Evolutionary conservation across 2,888 invertebrate species (phyloP), one percentile per base, ranked within the genome.

Genomic region (Cecidostiba fungosa): DNA sequence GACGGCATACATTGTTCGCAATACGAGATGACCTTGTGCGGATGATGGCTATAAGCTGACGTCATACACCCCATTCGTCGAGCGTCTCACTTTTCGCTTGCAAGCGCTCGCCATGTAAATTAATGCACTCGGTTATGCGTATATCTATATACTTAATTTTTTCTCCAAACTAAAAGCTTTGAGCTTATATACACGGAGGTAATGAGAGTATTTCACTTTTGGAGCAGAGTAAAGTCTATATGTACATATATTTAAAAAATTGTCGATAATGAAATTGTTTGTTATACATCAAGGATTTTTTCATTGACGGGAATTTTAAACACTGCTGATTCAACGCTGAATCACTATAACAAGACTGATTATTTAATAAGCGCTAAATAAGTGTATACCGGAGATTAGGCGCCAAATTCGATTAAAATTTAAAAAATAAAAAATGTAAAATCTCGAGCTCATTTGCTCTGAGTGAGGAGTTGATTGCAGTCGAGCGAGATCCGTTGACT

Each of bases 61-160:
- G 77, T 77, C 77, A 77, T 77, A 19, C 77, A 77, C 77, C 77
- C 59, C 32, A 59, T 74, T 62, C 26, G 62, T 26, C 26, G 26
- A 26, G 62, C 62, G 23, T 54, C 54, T 54, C 54, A 54, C 54
- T 54, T 62, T 62, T 62, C 62, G 62, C 54, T 54, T 5, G 54
- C 54, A 54, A n/a, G 54, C n/a, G 54, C 19, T 54, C 19, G 16
- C 54, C 54, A n/a, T 54, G n/a, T 3, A 62, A 23, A 62, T 62
- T 62, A 5, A n/a, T n/a, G n/a, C n/a, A 12, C n/a, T n/a, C 4
- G 19, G 10, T n/a, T 54, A n/a, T 54, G 19, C n/a, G n/a, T 54
- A 5, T 54, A 5, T n/a, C 5, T 5, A 19, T 3, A 19, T 19
- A 54, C n/a, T 54, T 54, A 54, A 16, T 54, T 47, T 47, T 47